Percentiles rank a stretch among this genome's conserved stretches.
Evolutionary conservation across 2,797 vertebrate species (phyloP).

Genomic region (Acrocephalus scirpaceus): DNA sequence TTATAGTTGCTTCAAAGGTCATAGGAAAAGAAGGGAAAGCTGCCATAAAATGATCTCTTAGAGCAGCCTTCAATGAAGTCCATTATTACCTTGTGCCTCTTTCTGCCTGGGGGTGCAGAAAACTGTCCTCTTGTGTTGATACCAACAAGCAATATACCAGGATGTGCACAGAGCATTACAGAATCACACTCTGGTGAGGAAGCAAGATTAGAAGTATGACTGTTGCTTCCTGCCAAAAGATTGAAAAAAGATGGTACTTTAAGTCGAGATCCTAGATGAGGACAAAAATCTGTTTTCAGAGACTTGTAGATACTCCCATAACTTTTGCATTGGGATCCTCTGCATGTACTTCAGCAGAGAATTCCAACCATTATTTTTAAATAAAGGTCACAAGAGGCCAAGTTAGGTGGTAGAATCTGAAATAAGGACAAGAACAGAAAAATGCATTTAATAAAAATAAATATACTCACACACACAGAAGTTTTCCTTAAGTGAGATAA

Average conservation of each 20-base stretch:
- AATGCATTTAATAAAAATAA: background rate
- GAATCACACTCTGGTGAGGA: background rate
- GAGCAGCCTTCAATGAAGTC: background rate
- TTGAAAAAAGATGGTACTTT: background rate
- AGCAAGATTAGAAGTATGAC: background rate
- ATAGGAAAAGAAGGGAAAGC: background rate
- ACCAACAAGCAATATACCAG: background rate
- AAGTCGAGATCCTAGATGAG: background rate
- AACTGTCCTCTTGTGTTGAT: background rate
- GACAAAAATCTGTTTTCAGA: constrained; percentile 21
- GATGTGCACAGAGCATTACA: background rate
- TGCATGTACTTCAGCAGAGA: background rate
- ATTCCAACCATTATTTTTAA: background rate
- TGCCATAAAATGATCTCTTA: background rate
- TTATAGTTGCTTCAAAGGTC: background rate
- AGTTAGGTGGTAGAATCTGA: background rate
- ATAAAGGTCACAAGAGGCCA: background rate
- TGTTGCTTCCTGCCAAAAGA: background rate
- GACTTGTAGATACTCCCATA: background rate
- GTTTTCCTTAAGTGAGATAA: background rate
- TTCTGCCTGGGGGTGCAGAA: background rate
- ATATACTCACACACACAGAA: background rate
- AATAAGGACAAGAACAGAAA: background rate
- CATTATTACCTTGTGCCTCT: background rate
- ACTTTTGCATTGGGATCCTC: background rate